phyloP scores from a whole-genome alignment of 2,113 vertebrate species.

The Neomonachus schauinslandi region DNA sequence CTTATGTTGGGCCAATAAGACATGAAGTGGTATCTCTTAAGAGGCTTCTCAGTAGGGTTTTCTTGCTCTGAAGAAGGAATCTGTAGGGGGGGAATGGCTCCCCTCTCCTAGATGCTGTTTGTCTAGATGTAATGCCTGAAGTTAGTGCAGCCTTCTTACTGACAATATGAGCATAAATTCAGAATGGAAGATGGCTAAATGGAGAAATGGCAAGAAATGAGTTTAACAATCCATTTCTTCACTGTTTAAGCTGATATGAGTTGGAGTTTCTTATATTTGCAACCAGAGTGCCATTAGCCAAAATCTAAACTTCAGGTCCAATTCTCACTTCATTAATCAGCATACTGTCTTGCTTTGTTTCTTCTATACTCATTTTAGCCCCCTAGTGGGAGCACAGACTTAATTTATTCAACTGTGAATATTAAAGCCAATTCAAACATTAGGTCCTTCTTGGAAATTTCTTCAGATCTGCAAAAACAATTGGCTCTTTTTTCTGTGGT shows the following conservation, averaged over 20 bases:
- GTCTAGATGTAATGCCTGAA: not conserved
- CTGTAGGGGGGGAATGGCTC: not conserved
- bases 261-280: not conserved
- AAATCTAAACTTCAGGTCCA: not conserved
- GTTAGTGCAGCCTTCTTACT: not conserved
- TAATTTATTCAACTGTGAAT: not conserved
- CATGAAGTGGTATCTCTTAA: not conserved
- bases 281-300: not conserved
- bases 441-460: not conserved
- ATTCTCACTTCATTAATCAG: not conserved
- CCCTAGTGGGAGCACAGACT: not conserved
- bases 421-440: not conserved
- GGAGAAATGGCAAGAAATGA: not conserved
- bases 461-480: not conserved
- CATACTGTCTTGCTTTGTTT: not conserved
- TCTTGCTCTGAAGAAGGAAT: not conserved
- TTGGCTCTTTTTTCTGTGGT: not conserved
- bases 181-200: not conserved
- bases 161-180: not conserved
- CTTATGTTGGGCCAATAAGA: not conserved
- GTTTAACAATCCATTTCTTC: not conserved
- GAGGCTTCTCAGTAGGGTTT: not conserved
- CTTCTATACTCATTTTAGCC: not conserved
- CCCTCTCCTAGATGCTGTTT: not conserved
- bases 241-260: not conserved